Evolutionary conservation across 2,888 invertebrate genomes (phyloP).

Genomic region (Poecilus cupreus): DNA sequence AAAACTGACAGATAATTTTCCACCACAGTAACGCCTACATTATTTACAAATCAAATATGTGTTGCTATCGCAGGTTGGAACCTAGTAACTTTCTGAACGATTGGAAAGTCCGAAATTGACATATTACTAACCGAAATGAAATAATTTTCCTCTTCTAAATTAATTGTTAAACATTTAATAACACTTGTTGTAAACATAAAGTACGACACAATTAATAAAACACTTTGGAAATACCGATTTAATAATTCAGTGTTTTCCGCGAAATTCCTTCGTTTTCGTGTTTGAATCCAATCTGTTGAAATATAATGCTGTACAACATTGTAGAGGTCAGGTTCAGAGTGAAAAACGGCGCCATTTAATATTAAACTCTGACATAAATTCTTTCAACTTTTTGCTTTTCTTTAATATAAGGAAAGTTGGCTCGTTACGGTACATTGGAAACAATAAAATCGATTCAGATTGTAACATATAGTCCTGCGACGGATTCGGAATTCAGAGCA

Average conservation of each 20-base stretch:
- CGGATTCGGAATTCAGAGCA: slow-evolving; percentile 21
- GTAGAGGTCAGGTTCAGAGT: not conserved
- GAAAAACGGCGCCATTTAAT: slow-evolving; percentile 34
- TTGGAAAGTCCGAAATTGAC: no score
- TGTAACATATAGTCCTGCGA: slow-evolving; percentile 15
- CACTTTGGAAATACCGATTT: not conserved
- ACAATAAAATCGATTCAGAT: slow-evolving; percentile 39
- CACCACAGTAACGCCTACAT: no score
- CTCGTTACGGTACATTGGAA: slow-evolving; percentile 42
- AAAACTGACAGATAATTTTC: no score
- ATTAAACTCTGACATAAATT: slow-evolving; percentile 38
- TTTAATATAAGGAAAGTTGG: slow-evolving; percentile 38
- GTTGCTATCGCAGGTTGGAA: no score
- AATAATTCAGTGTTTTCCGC: not conserved
- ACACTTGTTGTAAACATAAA: no score
- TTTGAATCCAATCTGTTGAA: slow-evolving; percentile 22
- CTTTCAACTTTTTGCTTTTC: slow-evolving; percentile 34
- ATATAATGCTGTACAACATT: not conserved
- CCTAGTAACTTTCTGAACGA: no score
- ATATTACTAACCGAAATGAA: no score
- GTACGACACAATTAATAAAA: not conserved
- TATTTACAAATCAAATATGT: no score
- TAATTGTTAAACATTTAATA: no score
- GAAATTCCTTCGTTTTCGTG: not conserved
- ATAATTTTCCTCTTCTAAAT: no score